Evolutionary conservation across 2,113 vertebrate genomes (phyloP).

Genomic region (Heliornis fulica): DNA sequence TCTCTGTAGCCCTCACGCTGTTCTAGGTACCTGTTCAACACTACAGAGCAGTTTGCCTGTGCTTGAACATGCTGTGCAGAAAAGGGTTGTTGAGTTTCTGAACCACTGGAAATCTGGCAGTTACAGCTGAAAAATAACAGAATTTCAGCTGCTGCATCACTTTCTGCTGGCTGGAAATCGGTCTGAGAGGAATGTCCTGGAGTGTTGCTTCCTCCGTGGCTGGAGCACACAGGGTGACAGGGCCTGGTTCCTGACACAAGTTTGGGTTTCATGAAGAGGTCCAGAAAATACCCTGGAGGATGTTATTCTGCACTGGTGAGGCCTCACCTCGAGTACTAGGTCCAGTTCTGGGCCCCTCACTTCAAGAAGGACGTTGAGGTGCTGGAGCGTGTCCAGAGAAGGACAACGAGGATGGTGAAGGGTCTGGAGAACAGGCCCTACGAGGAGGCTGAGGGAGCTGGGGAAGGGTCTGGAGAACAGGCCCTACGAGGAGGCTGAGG

Average conservation of each 20-base stretch:
- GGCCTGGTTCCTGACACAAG: background rate
- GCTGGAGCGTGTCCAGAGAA: too few species aligned
- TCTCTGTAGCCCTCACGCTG: background rate
- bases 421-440: too few species aligned
- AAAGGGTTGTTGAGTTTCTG: background rate
- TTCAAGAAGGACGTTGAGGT: too few species aligned
- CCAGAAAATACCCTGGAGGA: background rate
- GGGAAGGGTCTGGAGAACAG: too few species aligned
- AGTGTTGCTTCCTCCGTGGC: background rate
- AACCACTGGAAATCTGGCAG: background rate
- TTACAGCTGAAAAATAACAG: background rate
- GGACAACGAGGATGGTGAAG: too few species aligned
- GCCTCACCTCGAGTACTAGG: too few species aligned
- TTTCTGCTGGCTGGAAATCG: conserved; percentile 7
- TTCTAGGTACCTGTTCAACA: background rate
- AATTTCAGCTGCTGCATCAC: background rate
- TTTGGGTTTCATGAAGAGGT: background rate
- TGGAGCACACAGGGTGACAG: background rate
- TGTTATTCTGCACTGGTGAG: too few species aligned
- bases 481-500: too few species aligned
- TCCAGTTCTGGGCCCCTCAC: too few species aligned
- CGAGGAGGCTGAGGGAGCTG: too few species aligned
- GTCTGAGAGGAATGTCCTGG: background rate
- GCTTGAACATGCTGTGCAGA: background rate
- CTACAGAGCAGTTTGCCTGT: background rate